phyloP scores from a whole-genome alignment of 2,888 invertebrate species.

The Cosmia trapezina region DNA sequence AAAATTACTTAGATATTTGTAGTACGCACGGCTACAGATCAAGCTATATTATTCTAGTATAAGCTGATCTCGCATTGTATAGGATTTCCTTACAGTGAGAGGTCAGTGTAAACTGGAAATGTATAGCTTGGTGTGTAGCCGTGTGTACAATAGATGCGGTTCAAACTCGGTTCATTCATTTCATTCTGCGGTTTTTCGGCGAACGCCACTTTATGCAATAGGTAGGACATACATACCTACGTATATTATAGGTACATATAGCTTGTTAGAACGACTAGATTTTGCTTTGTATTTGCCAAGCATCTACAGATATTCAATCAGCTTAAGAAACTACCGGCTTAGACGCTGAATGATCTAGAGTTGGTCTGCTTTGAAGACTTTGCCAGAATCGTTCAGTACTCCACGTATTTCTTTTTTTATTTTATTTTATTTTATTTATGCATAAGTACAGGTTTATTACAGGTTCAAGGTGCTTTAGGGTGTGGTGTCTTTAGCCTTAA shows the following conservation, averaged over 20 bases:
- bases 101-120: too few species aligned
- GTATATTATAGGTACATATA: not conserved
- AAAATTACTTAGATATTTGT: not conserved
- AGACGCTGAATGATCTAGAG: slow-evolving; percentile 19
- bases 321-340: slow-evolving; percentile 35
- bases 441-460: too few species aligned
- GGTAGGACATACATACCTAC: not conserved
- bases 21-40: too few species aligned
- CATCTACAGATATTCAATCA: slow-evolving; percentile 38
- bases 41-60: too few species aligned
- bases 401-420: not conserved
- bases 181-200: not conserved
- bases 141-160: not conserved
- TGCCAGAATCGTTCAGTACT: slow-evolving; percentile 9
- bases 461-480: too few species aligned
- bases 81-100: too few species aligned
- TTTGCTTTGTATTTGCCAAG: slow-evolving; percentile 9
- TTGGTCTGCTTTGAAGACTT: slow-evolving; percentile 5
- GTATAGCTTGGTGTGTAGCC: too few species aligned
- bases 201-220: not conserved
- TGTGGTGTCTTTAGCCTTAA: not conserved
- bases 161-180: too few species aligned
- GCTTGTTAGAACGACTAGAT: not conserved
- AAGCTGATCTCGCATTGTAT: too few species aligned
- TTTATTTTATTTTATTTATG: too few species aligned